These are phyloP conservation scores for Xenentodon cancila DNA, from an alignment of 2,797 vertebrate species.

Conservation along the genomic window DNA sequence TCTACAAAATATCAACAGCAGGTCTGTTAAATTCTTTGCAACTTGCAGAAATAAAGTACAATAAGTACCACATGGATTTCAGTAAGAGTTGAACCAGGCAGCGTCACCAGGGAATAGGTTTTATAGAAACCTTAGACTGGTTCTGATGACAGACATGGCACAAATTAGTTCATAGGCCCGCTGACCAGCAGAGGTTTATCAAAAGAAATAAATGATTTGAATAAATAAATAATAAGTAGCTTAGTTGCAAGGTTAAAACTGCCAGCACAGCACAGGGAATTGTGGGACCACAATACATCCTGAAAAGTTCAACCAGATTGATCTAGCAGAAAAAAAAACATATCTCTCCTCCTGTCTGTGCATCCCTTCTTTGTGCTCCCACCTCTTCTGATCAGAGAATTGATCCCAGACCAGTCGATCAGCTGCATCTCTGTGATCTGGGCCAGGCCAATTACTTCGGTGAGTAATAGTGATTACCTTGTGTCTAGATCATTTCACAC, in stretches of 20 bases:
- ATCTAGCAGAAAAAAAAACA: conserved; percentile 70
- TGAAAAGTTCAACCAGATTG: conserved; percentile 55
- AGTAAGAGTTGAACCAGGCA: too few species aligned
- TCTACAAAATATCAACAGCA: too few species aligned
- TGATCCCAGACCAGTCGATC: conserved; percentile 90
- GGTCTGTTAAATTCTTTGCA: too few species aligned
- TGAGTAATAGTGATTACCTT: conserved; percentile 99
- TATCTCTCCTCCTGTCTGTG: conserved; percentile 58
- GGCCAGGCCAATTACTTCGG: conserved; percentile 97
- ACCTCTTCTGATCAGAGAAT: conserved; percentile 92
- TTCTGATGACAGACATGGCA: too few species aligned
- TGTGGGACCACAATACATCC: too few species aligned
- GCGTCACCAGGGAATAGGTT: too few species aligned
- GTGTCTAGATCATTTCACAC: conserved; percentile 96
- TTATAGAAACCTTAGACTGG: too few species aligned
- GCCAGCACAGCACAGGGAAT: conserved; percentile 8
- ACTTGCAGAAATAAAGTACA: too few species aligned
- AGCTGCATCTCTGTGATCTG: conserved; percentile 97
- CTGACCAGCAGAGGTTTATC: too few species aligned
- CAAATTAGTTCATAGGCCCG: too few species aligned
- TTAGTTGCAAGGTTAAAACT: conserved; percentile 8
- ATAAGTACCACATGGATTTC: too few species aligned
- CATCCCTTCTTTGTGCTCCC: conserved; percentile 62
- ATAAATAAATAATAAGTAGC: conserved; percentile 3
- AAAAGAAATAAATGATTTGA: too few species aligned